phyloP scores from a whole-genome alignment of 1,140 invertebrate species.

The Triops longicaudatus region DNA sequence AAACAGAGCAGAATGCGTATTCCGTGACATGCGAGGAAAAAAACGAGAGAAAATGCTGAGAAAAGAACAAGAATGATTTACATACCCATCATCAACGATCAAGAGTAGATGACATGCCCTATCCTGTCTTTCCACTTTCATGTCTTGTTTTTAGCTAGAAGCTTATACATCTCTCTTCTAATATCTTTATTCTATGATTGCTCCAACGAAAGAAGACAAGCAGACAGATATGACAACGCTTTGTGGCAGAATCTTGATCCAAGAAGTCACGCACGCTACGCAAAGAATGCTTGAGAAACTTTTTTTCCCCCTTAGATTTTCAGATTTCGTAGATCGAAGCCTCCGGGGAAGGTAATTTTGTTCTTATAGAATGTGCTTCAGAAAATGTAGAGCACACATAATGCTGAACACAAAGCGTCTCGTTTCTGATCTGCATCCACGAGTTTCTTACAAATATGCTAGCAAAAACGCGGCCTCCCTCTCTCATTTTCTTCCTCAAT shows the following conservation, averaged over 20 bases:
- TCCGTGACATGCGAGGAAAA: neutral
- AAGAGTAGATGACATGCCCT: neutral
- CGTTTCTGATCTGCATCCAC: neutral
- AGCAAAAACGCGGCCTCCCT: no score
- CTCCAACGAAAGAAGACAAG: neutral
- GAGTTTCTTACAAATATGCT: neutral
- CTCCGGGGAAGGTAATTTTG: no score
- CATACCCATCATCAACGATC: neutral
- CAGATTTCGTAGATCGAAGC: no score
- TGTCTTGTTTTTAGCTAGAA: neutral
- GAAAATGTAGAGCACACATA: no score
- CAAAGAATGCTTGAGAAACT: neutral
- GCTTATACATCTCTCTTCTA: neutral
- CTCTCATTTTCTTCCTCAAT: neutral
- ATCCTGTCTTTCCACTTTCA: neutral
- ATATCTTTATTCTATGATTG: neutral
- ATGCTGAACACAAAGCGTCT: neutral
- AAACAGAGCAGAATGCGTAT: neutral
- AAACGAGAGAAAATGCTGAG: neutral
- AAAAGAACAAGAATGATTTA: neutral
- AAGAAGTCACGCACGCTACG: constrained; percentile 4
- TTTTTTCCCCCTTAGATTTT: neutral
- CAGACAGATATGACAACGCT: neutral
- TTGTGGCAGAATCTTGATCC: neutral
- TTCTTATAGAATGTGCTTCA: no score